Percentiles rank a stretch among this genome's conserved stretches.
Evolutionary conservation across 2,113 vertebrate genomes (phyloP).

Genomic region (Hirundichthys speculiger): DNA sequence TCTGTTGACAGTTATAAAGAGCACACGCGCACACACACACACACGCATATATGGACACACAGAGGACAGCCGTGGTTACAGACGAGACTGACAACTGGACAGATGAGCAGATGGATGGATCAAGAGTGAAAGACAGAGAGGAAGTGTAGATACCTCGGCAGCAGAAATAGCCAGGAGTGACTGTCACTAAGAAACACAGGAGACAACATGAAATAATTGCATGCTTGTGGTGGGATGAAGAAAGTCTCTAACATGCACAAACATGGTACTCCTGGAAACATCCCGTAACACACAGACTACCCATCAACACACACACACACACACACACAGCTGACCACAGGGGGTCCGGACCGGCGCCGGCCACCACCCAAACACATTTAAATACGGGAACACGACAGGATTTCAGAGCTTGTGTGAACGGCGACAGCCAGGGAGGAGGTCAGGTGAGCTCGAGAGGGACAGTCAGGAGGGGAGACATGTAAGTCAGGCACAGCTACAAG

Average conservation of each 20-base stretch:
- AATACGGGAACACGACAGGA: constrained; percentile 17
- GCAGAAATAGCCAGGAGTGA: constrained; percentile 87
- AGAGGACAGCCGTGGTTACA: constrained; percentile 58
- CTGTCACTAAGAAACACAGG: constrained; percentile 86
- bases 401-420: constrained; percentile 23
- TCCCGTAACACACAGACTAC: constrained; percentile 2
- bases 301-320: constrained; percentile 16
- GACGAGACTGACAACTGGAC: constrained; percentile 46
- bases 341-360: constrained; percentile 20
- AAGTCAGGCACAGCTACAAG: constrained; percentile 71
- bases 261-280: not conserved
- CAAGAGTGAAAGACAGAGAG: constrained; percentile 59
- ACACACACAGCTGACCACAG: constrained; percentile 29
- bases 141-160: constrained; percentile 84
- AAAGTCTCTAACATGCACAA: constrained; percentile 38
- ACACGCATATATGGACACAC: constrained; percentile 38
- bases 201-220: constrained; percentile 80
- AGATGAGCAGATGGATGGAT: constrained; percentile 32
- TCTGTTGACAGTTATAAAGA: constrained; percentile 35
- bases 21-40: constrained; percentile 24
- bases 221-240: constrained; percentile 57
- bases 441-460: constrained; percentile 29
- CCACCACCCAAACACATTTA: constrained; percentile 27
- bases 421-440: constrained; percentile 23
- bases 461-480: constrained; percentile 31